Conservation (phyloP, 2,113 vertebrate species). For the Poeciliopsis prolifica region DNA sequence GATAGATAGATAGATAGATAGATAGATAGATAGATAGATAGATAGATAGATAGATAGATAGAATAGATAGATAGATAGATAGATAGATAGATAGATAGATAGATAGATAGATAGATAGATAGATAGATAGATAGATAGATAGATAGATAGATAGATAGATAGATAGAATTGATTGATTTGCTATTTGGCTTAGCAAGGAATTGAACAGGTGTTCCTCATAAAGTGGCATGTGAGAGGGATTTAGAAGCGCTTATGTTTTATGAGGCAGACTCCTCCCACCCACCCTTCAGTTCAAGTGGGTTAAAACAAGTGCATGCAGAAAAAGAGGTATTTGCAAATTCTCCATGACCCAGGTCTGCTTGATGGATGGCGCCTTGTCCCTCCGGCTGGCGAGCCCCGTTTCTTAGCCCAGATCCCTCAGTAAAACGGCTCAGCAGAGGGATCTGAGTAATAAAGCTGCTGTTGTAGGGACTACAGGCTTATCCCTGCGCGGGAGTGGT, state of each 20-base stretch:
- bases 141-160: too few species aligned
- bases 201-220: background rate
- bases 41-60: too few species aligned
- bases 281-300: slow-evolving; percentile 35
- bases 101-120: too few species aligned
- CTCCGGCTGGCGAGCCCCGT: slow-evolving; percentile 5
- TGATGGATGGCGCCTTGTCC: slow-evolving; percentile 55
- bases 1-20: too few species aligned
- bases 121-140: too few species aligned
- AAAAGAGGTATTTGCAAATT: slow-evolving; percentile 45
- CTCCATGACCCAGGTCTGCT: slow-evolving; percentile 37
- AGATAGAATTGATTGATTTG: background rate
- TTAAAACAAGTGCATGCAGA: slow-evolving; percentile 46
- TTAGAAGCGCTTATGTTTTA: slow-evolving; percentile 10
- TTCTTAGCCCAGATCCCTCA: slow-evolving; percentile 43
- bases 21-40: too few species aligned
- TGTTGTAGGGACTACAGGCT: slow-evolving; percentile 40
- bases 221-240: background rate
- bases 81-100: too few species aligned
- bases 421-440: slow-evolving; percentile 57
- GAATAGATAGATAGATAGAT: too few species aligned
- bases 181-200: background rate
- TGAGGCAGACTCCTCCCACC: slow-evolving; percentile 11
- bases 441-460: slow-evolving; percentile 67
- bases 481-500: slow-evolving; percentile 37